Base-by-base conservation (phyloP, 1,140 invertebrate genomes). In the Macrostomum lignano region DNA sequence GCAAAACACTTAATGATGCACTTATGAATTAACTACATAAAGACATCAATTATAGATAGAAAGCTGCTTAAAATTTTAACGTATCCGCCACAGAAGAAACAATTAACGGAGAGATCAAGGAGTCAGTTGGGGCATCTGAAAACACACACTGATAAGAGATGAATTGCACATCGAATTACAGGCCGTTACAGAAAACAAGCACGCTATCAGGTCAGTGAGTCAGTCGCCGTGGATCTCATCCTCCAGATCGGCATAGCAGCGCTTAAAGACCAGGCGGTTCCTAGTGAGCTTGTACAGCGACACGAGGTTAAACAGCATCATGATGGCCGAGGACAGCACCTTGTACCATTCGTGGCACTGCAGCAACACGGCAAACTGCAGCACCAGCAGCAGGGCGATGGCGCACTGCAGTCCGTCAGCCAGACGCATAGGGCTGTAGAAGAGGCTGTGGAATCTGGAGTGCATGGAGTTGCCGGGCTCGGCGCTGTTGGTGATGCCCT, bases 251-350 rank as follows among this genome's bases (percentile, higher is more conserved):
- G 15, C 19, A 9, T 28, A 28, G 9, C 26, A 28, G 15, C 26
- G 15, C 59, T 67, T 72, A 36, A 77, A 69, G 23, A 86, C 67
- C 1, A 82, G 55, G 51, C 72, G 75, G 51, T 88, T 77, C 33
- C 79, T 63, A 3, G 71, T 60, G 32, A 84, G 60, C 58, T 82
- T 82, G 44, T 77, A 88, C 4, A 93, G 63, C 1, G 76, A 73
- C 42, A 78, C 73, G 55, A 82, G 82, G 53, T 84, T 86, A 29
- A 74, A 73, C 45, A 79, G 70, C 7, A 84, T 63, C 17, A 88
- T 59, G 21, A 82, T 60, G 9, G 73, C 67, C 37, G 82, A 63
- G 11, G 78, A 76, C 7, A 88, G 46, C 20, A 84, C 67, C 49
- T 82, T 72, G 53, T 84, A 75, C 82, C 82, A 94, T 42, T 79